These are phyloP conservation scores for Diplazon laetatorius DNA, from an alignment of 2,888 invertebrate genomes.

Conservation along the genomic window DNA sequence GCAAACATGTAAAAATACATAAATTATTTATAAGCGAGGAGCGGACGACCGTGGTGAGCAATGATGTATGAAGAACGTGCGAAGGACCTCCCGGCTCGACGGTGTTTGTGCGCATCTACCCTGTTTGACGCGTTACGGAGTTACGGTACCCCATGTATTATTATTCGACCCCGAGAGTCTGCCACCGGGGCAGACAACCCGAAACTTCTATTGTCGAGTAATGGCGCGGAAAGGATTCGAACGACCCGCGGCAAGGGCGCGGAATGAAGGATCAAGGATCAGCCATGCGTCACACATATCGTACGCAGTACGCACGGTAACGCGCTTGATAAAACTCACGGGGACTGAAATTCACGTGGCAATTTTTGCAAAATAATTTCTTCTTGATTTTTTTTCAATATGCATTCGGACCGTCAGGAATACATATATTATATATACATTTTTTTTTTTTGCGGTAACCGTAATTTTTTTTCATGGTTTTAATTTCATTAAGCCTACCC, in stretches of 20 bases:
- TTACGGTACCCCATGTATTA: slow-evolving; percentile 57
- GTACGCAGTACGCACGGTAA: slow-evolving; percentile 2
- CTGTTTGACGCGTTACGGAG: slow-evolving; percentile 21
- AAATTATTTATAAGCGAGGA: slow-evolving; percentile 57
- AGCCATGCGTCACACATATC: slow-evolving; percentile 26
- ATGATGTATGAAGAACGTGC: slow-evolving; percentile 67
- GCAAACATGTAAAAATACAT: slow-evolving; percentile 49
- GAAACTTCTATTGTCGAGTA: slow-evolving; percentile 66
- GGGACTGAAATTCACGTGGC: background rate
- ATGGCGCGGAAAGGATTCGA: slow-evolving; percentile 64
- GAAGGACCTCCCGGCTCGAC: slow-evolving; percentile 36
- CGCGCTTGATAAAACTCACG: slow-evolving; percentile 9
- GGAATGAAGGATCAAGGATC: slow-evolving; percentile 51
- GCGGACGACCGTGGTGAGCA: slow-evolving; percentile 68
- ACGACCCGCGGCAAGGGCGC: slow-evolving; percentile 35
- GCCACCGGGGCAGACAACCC: slow-evolving; percentile 41
- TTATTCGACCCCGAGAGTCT: slow-evolving; percentile 58
- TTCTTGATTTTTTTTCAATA: background rate
- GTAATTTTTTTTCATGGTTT: background rate
- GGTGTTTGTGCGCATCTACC: slow-evolving; percentile 38
- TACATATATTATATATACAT: too few relatives aligned
- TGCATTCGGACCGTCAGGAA: background rate
- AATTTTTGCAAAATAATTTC: background rate
- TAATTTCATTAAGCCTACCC: too few relatives aligned
- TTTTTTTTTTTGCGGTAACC: too few relatives aligned